Evolutionary conservation across 2,888 invertebrate species (phyloP).

Genomic region (Noctua fimbriata): DNA sequence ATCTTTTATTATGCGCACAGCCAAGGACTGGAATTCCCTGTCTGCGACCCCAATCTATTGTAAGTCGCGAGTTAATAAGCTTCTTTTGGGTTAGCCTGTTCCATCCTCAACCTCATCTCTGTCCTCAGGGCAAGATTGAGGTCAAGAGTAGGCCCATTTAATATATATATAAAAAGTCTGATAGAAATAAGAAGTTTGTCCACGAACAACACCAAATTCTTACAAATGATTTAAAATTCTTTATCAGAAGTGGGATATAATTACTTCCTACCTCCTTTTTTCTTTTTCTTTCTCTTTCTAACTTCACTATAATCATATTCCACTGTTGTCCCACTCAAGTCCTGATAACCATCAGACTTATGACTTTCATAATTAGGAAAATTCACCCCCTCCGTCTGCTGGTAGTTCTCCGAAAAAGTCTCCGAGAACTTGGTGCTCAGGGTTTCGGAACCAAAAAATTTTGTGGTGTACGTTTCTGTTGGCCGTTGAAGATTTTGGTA

Average conservation of each 20-base stretch:
- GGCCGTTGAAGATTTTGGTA: constrained; percentile 82
- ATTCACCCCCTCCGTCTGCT: constrained; percentile 82
- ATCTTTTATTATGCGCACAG: too few relatives aligned
- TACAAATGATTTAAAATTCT: not conserved
- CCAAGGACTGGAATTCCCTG: too few relatives aligned
- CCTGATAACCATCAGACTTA: constrained; percentile 83
- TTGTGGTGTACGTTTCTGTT: constrained; percentile 73
- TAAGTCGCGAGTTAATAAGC: too few relatives aligned
- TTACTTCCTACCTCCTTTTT: constrained; percentile 66
- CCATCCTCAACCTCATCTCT: too few relatives aligned
- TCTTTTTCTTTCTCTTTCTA: constrained; percentile 79
- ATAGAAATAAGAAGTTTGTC: not conserved
- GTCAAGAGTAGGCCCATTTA: too few relatives aligned
- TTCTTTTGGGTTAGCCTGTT: too few relatives aligned
- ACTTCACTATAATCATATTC: constrained; percentile 76
- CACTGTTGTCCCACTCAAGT: constrained; percentile 80
- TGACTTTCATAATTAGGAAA: constrained; percentile 81
- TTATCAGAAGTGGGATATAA: not conserved
- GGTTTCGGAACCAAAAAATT: constrained; percentile 85
- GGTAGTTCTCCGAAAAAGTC: constrained; percentile 83
- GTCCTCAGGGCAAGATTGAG: too few relatives aligned
- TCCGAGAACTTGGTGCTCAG: constrained; percentile 82
- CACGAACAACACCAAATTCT: constrained; percentile 18
- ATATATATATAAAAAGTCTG: not conserved
- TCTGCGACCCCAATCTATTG: too few relatives aligned